These are phyloP conservation scores for Pygmarrhopalites habei DNA, from an alignment of 1,140 invertebrate genomes.

Conservation along the genomic window DNA sequence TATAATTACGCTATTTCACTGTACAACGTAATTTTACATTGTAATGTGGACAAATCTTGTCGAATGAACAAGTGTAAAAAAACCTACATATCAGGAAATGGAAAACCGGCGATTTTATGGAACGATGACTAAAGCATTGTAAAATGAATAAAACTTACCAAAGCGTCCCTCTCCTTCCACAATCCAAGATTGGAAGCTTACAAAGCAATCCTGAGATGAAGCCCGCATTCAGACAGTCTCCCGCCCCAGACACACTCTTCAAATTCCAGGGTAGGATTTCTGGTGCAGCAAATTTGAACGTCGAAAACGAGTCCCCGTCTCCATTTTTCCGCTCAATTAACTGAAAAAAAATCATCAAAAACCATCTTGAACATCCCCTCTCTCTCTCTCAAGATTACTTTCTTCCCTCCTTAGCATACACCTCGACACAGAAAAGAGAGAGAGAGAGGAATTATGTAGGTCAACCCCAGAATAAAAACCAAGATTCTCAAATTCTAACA, in stretches of 20 bases:
- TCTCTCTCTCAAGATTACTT: neutral
- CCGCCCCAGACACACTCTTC: conserved; percentile 51
- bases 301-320: neutral
- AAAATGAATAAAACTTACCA: no score
- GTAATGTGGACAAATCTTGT: no score
- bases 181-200: no score
- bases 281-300: conserved; percentile 16
- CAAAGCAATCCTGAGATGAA: conserved; percentile 33
- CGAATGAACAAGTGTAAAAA: no score
- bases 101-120: no score
- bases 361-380: neutral
- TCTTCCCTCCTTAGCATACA: neutral
- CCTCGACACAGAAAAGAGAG: neutral
- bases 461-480: no score
- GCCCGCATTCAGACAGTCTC: conserved; percentile 44
- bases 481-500: no score
- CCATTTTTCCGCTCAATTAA: neutral
- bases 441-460: neutral
- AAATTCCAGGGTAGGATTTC: conserved; percentile 40
- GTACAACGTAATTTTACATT: no score
- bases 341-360: neutral
- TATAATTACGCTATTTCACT: no score
- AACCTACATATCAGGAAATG: no score
- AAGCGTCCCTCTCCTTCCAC: no score
- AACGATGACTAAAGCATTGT: no score